Percentiles rank a stretch among this genome's conserved stretches.
These are phyloP conservation scores for Montipora capricornis DNA, from an alignment of 64 coral and sea anemone species.

Conservation along the genomic window DNA sequence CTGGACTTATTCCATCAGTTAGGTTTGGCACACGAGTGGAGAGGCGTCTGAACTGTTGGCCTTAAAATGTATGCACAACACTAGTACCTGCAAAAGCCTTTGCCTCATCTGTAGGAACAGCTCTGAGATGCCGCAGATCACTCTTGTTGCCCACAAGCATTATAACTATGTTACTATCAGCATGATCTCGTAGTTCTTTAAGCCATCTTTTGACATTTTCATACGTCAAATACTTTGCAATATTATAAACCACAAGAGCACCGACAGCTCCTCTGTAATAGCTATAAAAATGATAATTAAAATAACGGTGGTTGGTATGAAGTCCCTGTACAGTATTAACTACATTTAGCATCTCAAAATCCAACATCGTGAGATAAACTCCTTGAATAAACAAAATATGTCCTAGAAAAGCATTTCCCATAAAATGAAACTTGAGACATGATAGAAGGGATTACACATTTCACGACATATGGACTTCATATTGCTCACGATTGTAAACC, in stretches of 20 bases:
- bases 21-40: no score
- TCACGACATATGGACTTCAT: not conserved
- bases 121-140: conserved; percentile 85
- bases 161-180: conserved; percentile 94
- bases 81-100: conserved; percentile 95
- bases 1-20: no score
- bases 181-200: conserved; percentile 97
- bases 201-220: conserved; percentile 99
- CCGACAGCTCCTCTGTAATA: conserved; percentile 98
- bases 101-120: conserved; percentile 96
- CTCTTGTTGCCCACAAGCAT: conserved; percentile 99
- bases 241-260: conserved; percentile 97
- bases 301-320: not conserved
- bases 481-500: no score
- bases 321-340: not conserved
- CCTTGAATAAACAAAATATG: not conserved
- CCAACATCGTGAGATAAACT: not conserved
- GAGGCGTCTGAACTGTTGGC: no score
- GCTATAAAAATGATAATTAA: not conserved
- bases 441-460: not conserved
- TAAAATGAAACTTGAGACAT: not conserved
- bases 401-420: not conserved
- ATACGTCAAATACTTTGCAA: conserved; percentile 99
- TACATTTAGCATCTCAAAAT: no score
- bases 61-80: not conserved